Conservation (phyloP, 2,888 invertebrate species). For the Hemaris fuciformis region DNA sequence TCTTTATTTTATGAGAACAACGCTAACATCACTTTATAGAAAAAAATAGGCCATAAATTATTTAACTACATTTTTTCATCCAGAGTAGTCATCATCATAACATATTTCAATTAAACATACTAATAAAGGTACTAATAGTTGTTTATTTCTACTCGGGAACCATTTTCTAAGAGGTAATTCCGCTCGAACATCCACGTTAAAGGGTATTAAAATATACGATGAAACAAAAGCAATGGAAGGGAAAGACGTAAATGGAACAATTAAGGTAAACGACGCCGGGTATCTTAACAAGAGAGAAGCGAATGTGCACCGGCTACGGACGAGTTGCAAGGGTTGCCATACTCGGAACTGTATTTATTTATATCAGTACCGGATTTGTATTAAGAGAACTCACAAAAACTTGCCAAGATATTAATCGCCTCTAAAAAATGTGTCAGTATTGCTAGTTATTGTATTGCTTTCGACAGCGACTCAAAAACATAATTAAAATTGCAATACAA, state of each 20-base stretch:
- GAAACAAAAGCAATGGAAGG: slow-evolving; percentile 4
- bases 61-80: too few relatives aligned
- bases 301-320: slow-evolving; percentile 17
- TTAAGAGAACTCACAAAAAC: neutral
- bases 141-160: too few relatives aligned
- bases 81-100: neutral
- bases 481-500: too few relatives aligned
- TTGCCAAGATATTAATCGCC: neutral
- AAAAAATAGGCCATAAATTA: too few relatives aligned
- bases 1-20: too few relatives aligned
- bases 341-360: neutral
- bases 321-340: slow-evolving; percentile 21
- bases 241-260: slow-evolving; percentile 9
- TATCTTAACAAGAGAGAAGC: slow-evolving; percentile 5
- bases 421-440: too few relatives aligned
- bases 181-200: neutral
- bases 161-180: neutral
- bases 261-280: slow-evolving; percentile 5
- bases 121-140: neutral
- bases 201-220: neutral
- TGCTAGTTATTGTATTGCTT: too few relatives aligned
- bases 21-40: too few relatives aligned
- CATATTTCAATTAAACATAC: neutral
- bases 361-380: neutral
- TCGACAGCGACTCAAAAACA: too few relatives aligned